Conservation (phyloP, 2,797 vertebrate species). For the Nyctalus aviator region DNA sequence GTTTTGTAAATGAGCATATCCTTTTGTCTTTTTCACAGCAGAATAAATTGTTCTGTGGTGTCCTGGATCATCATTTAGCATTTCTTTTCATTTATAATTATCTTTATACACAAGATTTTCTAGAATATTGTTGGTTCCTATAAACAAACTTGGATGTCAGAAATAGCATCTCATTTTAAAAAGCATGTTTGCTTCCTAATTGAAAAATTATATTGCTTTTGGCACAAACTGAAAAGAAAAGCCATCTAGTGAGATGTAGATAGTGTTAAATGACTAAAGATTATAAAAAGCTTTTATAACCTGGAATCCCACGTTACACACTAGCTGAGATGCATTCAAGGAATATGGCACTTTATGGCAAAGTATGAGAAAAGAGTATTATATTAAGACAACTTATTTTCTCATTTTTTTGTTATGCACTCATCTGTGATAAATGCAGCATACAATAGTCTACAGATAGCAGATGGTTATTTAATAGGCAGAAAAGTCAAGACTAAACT, state of each 20-base stretch:
- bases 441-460: constrained; percentile 75
- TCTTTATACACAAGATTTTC: constrained; percentile 60
- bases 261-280: constrained; percentile 51
- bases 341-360: constrained; percentile 57
- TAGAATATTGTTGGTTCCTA: constrained; percentile 40
- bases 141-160: constrained; percentile 72
- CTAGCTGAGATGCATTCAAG: constrained; percentile 64
- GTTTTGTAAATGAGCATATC: constrained; percentile 41
- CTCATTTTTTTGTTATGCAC: constrained; percentile 36
- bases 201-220: constrained; percentile 77
- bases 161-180: constrained; percentile 63
- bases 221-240: constrained; percentile 71
- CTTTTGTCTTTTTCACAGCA: constrained; percentile 63
- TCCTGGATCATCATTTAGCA: constrained; percentile 50
- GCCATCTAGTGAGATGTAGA: constrained; percentile 7
- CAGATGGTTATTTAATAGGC: constrained; percentile 64
- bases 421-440: constrained; percentile 56
- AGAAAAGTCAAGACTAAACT: constrained; percentile 63
- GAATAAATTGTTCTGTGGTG: neutral
- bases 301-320: constrained; percentile 60
- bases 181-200: constrained; percentile 51
- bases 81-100: constrained; percentile 71
- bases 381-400: constrained; percentile 66
- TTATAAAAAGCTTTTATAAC: constrained; percentile 74
- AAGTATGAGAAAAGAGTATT: constrained; percentile 39